phyloP scores from a whole-genome alignment of 2,113 vertebrate species.

The Strix aluco region DNA sequence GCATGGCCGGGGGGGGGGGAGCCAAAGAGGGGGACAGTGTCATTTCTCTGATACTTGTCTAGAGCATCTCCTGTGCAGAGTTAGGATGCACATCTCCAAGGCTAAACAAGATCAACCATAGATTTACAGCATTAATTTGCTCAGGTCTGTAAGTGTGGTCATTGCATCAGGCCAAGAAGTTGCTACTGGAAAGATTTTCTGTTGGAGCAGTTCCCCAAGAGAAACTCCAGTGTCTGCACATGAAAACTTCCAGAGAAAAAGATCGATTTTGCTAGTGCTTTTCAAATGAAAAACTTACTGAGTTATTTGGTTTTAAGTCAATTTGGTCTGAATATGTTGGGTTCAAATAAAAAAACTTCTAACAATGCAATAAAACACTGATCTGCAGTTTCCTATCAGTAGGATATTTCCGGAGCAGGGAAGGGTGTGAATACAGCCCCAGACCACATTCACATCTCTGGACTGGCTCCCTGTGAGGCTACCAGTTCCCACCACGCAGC shows the following conservation, averaged over 20 bases:
- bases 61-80: background rate
- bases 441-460: background rate
- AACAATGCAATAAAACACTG: constrained; percentile 28
- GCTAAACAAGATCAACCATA: background rate
- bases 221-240: background rate
- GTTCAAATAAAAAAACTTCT: background rate
- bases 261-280: background rate
- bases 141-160: background rate
- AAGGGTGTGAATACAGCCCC: background rate
- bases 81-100: background rate
- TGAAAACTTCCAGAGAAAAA: background rate
- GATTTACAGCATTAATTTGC: background rate
- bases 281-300: background rate
- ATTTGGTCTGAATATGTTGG: background rate
- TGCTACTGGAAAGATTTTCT: background rate
- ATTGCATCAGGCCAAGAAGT: background rate
- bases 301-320: background rate
- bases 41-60: background rate
- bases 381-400: constrained; percentile 15
- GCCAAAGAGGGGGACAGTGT: too few species aligned
- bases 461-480: background rate
- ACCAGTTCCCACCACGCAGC: background rate
- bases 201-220: background rate
- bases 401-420: constrained; percentile 19
- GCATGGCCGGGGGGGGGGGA: background rate